phyloP scores from a whole-genome alignment of 2,797 vertebrate genomes.

The Chelon labrosus region DNA sequence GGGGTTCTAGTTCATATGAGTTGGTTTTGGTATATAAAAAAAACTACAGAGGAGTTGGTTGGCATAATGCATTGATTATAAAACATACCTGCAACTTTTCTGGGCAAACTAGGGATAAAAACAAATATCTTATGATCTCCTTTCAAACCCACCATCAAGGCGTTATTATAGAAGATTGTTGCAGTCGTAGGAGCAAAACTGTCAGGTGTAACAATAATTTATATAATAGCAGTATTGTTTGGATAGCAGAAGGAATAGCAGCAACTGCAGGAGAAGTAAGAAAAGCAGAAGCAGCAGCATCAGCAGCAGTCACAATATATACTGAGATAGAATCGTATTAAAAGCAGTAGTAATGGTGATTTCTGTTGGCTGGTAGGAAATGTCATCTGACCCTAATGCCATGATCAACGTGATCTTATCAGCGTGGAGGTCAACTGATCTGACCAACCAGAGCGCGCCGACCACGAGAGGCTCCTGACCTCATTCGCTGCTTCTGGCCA shows the following conservation, averaged over 20 bases:
- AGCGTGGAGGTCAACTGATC: conserved; percentile 39
- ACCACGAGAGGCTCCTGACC: conserved; percentile 42
- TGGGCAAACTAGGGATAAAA: conserved; percentile 6
- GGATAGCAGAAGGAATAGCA: neutral
- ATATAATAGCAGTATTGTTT: conserved; percentile 1
- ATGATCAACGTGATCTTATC: conserved; percentile 51
- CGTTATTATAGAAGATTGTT: conserved; percentile 4
- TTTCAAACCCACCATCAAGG: conserved; percentile 5
- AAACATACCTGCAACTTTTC: neutral
- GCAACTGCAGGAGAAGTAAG: neutral
- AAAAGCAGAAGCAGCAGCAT: conserved; percentile 3
- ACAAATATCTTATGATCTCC: conserved; percentile 1
- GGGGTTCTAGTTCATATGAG: conserved; percentile 10
- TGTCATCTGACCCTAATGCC: conserved; percentile 37
- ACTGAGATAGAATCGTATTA: neutral
- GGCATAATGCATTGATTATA: neutral
- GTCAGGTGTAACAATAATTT: conserved; percentile 10
- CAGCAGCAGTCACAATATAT: neutral
- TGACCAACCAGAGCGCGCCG: conserved; percentile 30
- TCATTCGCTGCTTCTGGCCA: conserved; percentile 48
- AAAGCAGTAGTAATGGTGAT: neutral
- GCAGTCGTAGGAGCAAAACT: conserved; percentile 21
- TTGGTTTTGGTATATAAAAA: neutral
- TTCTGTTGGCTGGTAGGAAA: conserved; percentile 12
- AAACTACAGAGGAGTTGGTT: neutral